Base-by-base conservation (phyloP, 2,113 vertebrate species). In the Tenebrosternarchus preto region DNA sequence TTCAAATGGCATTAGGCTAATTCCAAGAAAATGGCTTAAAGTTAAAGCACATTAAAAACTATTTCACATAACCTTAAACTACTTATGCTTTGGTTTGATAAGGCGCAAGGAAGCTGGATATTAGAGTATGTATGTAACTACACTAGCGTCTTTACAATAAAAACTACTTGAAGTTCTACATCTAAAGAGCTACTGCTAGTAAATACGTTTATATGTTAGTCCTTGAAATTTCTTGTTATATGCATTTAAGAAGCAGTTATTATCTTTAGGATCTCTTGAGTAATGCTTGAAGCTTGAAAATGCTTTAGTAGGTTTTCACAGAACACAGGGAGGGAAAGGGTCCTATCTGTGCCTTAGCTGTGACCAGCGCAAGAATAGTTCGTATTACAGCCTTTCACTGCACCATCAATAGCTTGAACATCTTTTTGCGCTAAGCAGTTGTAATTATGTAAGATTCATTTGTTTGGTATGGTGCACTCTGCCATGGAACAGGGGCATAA, bases 1-100 rank as follows among this genome's bases (percentile, higher is more conserved):
- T 68, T 81, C 72, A 74, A 81, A 72, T 68, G 53, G 24, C 77
- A 31, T n/a, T 80, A 84, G 53, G 24, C 79, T 78, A 81, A 81
- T 78, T 84, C 75, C 63, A 64, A 43, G 22, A 60, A 75, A 78
- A 84, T 84, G 83, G 79, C 79, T 84, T 84, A 50, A 69, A 63
- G 74, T 29, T 69, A 31, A 68, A 68, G n/a, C 68, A 53, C 33
- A 73, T 81, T 7, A 20, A 72, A 76, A 76, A 33, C 59, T n/a
- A 22, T 33, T 61, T 60, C 66, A 78, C 17, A 27, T 59, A 57
- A 53, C 46, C 19, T 72, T 25, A 61, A 53, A 24, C 29, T 67
- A 72, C 27, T 24, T 77, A 73, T 55, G 53, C 78, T 80, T 84
- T 80, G 82, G 73, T 73, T 73, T 73, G 78, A 24, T 60, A 73